Conservation (phyloP, 1,140 invertebrate genomes). For the Aphaenogaster rudis region DNA sequence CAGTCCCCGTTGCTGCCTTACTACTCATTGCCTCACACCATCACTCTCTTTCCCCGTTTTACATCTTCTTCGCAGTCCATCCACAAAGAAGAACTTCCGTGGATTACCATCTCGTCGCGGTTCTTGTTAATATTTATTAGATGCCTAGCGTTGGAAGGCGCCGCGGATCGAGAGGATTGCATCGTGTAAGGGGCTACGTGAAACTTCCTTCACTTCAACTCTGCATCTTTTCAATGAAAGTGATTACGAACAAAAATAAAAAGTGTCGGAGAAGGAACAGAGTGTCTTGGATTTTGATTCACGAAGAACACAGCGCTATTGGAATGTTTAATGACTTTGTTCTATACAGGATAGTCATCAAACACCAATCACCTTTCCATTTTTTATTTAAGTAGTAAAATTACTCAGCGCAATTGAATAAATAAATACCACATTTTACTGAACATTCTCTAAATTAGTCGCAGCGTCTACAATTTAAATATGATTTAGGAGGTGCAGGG, state of each 20-base stretch:
- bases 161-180: conserved; percentile 71
- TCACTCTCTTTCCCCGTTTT: conserved; percentile 60
- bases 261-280: neutral
- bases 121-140: conserved; percentile 85
- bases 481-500: neutral
- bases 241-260: conserved; percentile 72
- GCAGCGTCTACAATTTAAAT: conserved; percentile 18
- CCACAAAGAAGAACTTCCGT: conserved; percentile 79
- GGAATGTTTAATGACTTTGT: conserved; percentile 56
- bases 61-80: conserved; percentile 72
- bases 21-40: conserved; percentile 62
- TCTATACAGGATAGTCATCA: neutral
- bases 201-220: conserved; percentile 79
- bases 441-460: neutral
- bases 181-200: conserved; percentile 62
- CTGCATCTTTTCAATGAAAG: conserved; percentile 72
- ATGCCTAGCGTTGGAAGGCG: conserved; percentile 69
- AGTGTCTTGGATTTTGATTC: conserved; percentile 52
- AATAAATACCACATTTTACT: conserved; percentile 1
- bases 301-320: conserved; percentile 1
- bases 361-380: neutral
- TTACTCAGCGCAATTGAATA: neutral
- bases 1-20: conserved; percentile 54
- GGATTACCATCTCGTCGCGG: conserved; percentile 83
- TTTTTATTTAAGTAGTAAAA: neutral